Percentiles rank a stretch among this genome's conserved stretches.
phyloP scores from a whole-genome alignment of 2,888 invertebrate genomes.

The Lasioglossum leucozonium region DNA sequence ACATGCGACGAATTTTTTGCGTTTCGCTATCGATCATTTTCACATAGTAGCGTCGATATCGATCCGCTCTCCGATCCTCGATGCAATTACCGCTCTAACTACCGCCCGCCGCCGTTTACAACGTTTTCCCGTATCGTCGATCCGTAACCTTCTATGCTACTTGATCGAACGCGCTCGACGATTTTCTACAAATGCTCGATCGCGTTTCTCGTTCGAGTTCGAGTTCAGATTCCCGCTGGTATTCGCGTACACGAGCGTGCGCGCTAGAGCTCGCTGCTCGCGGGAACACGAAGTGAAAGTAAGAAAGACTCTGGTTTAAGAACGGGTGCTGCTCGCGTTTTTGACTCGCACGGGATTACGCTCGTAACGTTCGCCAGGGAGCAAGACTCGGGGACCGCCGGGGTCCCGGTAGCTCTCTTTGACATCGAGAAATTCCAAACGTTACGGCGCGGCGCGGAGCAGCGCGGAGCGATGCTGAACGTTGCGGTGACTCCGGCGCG shows the following conservation, averaged over 20 bases:
- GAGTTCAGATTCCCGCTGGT: background rate
- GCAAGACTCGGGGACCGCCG: background rate
- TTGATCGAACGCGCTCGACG: background rate
- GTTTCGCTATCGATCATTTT: background rate
- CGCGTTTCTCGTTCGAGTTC: background rate
- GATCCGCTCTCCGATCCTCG: too few relatives aligned
- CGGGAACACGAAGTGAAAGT: slow-evolving; percentile 62
- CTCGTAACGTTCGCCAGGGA: background rate
- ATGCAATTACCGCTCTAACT: background rate
- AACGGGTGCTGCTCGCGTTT: background rate
- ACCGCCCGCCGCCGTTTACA: background rate
- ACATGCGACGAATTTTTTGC: background rate
- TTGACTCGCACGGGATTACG: background rate
- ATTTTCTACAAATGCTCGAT: background rate
- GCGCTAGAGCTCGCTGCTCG: too few relatives aligned
- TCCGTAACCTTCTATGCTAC: too few relatives aligned
- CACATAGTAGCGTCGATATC: background rate
- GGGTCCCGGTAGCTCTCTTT: background rate
- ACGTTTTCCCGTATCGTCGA: background rate
- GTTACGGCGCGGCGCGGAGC: background rate
- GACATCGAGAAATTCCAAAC: background rate
- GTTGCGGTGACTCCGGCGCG: background rate
- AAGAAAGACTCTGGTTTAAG: slow-evolving; percentile 8
- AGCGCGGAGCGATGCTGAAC: background rate
- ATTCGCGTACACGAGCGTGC: background rate